Evolutionary conservation across 2,888 invertebrate genomes (phyloP).

Genomic region (Pandemis cinnamomeana): DNA sequence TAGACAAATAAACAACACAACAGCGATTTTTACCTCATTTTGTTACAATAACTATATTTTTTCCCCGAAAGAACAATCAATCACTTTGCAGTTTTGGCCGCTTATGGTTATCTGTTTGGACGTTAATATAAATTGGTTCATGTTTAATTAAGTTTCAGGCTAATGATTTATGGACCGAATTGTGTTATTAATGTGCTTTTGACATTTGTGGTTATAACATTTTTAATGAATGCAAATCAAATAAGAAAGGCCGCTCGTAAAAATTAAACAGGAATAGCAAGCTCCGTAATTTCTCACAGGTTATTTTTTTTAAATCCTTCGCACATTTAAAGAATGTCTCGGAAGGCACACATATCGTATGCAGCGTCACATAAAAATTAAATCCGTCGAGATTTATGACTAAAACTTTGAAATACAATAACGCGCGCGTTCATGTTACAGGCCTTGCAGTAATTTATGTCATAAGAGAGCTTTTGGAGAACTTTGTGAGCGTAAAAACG

Average conservation of each 20-base stretch:
- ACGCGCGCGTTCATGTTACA: slow-evolving; percentile 73
- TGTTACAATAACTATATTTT: slow-evolving; percentile 47
- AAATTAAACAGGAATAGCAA: slow-evolving; percentile 6
- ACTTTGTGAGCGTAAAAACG: slow-evolving; percentile 55
- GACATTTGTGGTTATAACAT: slow-evolving; percentile 41
- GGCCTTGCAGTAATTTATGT: slow-evolving; percentile 71
- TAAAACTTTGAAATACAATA: slow-evolving; percentile 79
- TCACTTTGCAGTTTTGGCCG: slow-evolving; percentile 62
- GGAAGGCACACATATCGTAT: slow-evolving; percentile 58
- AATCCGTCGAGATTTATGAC: slow-evolving; percentile 74
- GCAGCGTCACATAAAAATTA: slow-evolving; percentile 76
- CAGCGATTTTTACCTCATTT: slow-evolving; percentile 22
- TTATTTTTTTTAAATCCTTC: slow-evolving; percentile 4
- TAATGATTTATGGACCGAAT: slow-evolving; percentile 65
- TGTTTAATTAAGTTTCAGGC: slow-evolving; percentile 70
- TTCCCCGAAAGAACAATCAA: slow-evolving; percentile 68
- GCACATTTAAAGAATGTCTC: slow-evolving; percentile 9
- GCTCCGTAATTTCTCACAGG: neutral
- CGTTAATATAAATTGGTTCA: slow-evolving; percentile 70
- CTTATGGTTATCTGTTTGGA: slow-evolving; percentile 62
- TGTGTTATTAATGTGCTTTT: slow-evolving; percentile 42
- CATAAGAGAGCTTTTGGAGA: slow-evolving; percentile 55
- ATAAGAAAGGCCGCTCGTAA: slow-evolving; percentile 1
- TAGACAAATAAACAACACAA: slow-evolving; percentile 27
- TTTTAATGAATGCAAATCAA: slow-evolving; percentile 21